Evolutionary conservation across 1,140 invertebrate genomes (phyloP).

Genomic region (Papilio xuthus): DNA sequence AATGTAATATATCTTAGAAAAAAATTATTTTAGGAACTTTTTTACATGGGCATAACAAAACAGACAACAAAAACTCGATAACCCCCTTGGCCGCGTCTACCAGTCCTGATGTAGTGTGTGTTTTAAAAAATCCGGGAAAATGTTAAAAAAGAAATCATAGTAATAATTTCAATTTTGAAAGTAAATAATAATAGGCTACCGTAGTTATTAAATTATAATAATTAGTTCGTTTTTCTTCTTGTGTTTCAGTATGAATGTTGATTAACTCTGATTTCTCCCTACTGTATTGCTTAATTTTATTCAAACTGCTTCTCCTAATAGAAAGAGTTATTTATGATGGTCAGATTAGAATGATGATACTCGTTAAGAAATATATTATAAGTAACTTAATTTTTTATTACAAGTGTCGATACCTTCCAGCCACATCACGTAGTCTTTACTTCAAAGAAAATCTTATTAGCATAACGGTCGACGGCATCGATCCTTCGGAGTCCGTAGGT

Average conservation of each 20-base stretch:
- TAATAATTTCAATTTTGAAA: no score
- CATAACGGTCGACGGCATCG: constrained; percentile 68
- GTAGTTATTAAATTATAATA: no score
- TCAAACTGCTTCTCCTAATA: background rate
- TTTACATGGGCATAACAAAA: background rate
- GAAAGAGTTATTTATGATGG: background rate
- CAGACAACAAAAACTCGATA: background rate
- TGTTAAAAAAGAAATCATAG: no score
- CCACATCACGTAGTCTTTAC: constrained; percentile 39
- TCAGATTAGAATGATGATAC: no score
- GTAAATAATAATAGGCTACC: no score
- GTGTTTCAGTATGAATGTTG: background rate
- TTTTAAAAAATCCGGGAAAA: background rate
- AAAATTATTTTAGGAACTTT: no score
- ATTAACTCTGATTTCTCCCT: background rate
- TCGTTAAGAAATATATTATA: background rate
- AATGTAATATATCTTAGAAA: background rate
- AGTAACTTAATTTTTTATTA: background rate
- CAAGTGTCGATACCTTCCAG: background rate
- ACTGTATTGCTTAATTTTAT: background rate
- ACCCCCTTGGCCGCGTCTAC: background rate
- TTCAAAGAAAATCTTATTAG: constrained; percentile 73
- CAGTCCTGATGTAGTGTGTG: background rate
- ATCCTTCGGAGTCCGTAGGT: constrained; percentile 71
- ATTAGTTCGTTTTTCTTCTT: no score